Evolutionary conservation across 2,113 vertebrate genomes (phyloP).

Genomic region (Gallinago jamesoni): DNA sequence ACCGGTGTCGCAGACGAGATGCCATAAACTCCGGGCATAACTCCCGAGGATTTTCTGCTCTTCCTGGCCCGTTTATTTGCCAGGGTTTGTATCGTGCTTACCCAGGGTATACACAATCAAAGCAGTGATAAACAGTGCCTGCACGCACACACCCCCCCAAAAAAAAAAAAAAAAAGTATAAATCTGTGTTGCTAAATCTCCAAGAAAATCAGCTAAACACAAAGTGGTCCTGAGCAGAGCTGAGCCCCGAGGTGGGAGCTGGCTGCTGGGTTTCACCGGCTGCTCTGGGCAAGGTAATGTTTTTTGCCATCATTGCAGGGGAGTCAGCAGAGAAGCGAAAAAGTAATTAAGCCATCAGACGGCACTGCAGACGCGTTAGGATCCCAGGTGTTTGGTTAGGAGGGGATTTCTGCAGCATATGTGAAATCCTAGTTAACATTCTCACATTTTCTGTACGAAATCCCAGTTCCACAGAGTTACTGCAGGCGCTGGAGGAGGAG

Average conservation of each 20-base stretch:
- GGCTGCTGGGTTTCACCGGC: background rate
- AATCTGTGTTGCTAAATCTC: background rate
- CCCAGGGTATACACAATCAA: background rate
- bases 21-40: background rate
- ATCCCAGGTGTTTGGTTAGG: background rate
- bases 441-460: fast-evolving
- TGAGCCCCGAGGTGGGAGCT: background rate
- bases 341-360: background rate
- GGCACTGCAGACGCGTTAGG: background rate
- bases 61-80: background rate
- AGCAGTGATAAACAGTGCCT: background rate
- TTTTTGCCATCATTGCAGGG: background rate
- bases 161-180: background rate
- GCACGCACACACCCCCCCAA: background rate
- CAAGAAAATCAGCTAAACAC: background rate
- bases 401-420: background rate
- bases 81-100: background rate
- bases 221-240: background rate
- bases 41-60: background rate
- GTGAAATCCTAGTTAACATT: background rate
- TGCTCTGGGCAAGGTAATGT: background rate
- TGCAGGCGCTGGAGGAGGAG: background rate
- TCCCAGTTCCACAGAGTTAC: background rate
- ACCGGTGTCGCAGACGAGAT: background rate
- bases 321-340: background rate